phyloP scores from a whole-genome alignment of 2,113 vertebrate genomes.

The Prinia subflava region DNA sequence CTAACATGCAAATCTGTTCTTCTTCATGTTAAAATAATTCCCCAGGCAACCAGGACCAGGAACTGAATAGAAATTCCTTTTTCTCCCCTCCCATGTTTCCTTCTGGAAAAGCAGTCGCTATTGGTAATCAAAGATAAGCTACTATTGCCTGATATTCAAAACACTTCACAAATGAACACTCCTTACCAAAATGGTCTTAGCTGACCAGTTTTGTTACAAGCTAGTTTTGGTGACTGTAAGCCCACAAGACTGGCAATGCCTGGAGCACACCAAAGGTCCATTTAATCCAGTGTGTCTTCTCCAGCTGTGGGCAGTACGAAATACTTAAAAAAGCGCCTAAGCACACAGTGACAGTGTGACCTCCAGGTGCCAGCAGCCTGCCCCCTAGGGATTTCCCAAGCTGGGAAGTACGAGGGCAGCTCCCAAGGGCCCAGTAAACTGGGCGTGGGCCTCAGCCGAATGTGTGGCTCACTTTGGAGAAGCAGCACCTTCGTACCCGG shows the following conservation, averaged over 20 bases:
- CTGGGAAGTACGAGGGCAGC: background rate
- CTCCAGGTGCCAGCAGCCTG: background rate
- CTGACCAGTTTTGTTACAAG: background rate
- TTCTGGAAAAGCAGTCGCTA: background rate
- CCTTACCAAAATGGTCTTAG: background rate
- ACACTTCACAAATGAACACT: background rate
- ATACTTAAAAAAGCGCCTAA: background rate
- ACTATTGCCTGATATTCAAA: background rate
- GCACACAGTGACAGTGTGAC: background rate
- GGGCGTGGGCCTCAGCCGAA: background rate
- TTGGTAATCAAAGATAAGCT: background rate
- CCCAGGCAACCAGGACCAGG: background rate
- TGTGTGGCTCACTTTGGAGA: background rate
- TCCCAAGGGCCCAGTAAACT: background rate
- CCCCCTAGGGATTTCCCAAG: background rate
- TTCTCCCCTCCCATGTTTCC: background rate
- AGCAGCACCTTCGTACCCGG: background rate
- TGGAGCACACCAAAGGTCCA: background rate
- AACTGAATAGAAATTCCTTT: background rate
- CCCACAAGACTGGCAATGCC: background rate
- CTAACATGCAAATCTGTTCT: constrained; percentile 7
- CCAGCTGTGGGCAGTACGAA: background rate
- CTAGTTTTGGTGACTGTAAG: background rate
- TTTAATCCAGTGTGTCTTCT: background rate
- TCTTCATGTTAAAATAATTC: constrained; percentile 17